Evolutionary conservation across 2,113 vertebrate genomes (phyloP).

Genomic region (Dipodomys merriami): DNA sequence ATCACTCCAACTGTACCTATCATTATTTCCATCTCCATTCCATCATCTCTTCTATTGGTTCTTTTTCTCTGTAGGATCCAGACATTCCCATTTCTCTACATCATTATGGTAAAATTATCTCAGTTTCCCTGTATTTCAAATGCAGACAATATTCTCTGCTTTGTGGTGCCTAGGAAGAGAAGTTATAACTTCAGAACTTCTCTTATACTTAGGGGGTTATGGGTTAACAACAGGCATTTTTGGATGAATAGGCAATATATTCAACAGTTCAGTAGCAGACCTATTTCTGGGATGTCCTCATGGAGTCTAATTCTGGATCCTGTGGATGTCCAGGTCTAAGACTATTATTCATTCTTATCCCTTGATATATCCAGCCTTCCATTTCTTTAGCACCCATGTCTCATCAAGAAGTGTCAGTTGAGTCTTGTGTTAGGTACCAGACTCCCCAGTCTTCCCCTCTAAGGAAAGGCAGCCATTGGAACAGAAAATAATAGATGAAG

Average conservation of each 20-base stretch:
- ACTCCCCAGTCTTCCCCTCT: neutral
- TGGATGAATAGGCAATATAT: neutral
- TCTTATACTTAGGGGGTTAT: neutral
- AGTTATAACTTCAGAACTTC: conserved; percentile 6
- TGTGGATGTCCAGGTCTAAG: neutral
- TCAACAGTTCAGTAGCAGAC: neutral
- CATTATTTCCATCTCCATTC: no score
- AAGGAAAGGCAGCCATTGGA: neutral
- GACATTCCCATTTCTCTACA: neutral
- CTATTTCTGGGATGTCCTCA: neutral
- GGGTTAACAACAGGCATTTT: conserved; percentile 1
- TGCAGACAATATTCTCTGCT: neutral
- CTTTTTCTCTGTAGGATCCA: neutral
- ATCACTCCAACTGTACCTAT: no score
- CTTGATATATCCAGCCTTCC: neutral
- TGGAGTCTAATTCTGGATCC: neutral
- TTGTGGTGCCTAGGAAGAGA: conserved; percentile 13
- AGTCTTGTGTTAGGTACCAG: neutral
- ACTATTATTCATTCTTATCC: neutral
- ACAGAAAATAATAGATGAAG: neutral
- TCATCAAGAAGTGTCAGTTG: neutral
- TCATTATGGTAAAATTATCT: conserved; percentile 13
- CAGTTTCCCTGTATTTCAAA: conserved; percentile 19
- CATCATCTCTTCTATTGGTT: neutral
- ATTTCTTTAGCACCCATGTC: neutral